Base-by-base conservation (phyloP, 1,140 invertebrate species). In the Marisa cornuarietis region DNA sequence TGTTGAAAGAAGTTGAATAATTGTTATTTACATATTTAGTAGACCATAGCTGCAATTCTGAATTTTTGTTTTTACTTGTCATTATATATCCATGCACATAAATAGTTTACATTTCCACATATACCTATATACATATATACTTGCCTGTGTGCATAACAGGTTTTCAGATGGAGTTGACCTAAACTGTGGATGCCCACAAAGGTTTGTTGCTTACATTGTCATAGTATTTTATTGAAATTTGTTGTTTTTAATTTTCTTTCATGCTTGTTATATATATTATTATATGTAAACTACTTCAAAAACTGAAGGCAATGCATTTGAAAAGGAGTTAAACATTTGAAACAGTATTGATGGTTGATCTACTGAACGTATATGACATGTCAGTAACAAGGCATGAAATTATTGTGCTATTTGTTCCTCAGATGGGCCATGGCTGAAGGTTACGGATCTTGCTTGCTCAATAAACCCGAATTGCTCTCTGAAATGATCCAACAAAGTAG, bases 111-210 rank as follows among this genome's bases (percentile, higher is more conserved):
- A 58, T 65, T 65, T 31, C 22, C 69, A 61, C 71, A 20, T 58
- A 8, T 58, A 18, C 54, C 8, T 58, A 18, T 58, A 18, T 58
- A 14, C 8, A 54, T 54, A 14, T 58, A 9, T 58, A 18, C 54
- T 58, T 58, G 16, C 54, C 54, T 58, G 4, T 18, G 16, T 9
- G 52, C 52, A 14, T 54, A 90, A 52, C 81, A 95, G 95, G 26
- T 94, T 95, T 92, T 94, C 94, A 72, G 95, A 96, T 93, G 98
- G 97, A 42, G 94, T 98, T 6, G 97, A 99, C 92, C 91, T 99
- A 58, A 99, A 99, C 89, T 99, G 97, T 93, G 98, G 98, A 14
- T 99, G 98, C 87, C 98, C 98, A 18, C 98, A 99, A 91, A 93
- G 94, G 90, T 92, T 65, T 61, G 13, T 24, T 65, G 74, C 5